Evolutionary conservation across 2,797 vertebrate genomes (phyloP).

Genomic region (Lindbergichthys nudifrons): DNA sequence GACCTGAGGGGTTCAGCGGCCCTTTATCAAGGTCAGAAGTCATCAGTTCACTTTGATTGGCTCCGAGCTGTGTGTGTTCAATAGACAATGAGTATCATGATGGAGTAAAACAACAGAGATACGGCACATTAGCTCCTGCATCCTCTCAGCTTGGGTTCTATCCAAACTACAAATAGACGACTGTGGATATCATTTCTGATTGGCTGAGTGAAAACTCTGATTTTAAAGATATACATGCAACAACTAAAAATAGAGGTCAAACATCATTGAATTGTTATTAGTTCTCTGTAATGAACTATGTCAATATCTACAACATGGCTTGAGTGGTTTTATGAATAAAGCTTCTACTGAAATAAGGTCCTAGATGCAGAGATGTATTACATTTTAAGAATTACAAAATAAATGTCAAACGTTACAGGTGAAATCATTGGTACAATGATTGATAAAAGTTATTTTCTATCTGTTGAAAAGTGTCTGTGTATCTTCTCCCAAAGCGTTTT

Average conservation of each 20-base stretch:
- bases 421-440: too few relatives aligned
- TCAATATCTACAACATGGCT: too few relatives aligned
- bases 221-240: too few relatives aligned
- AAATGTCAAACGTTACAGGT: too few relatives aligned
- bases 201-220: not conserved
- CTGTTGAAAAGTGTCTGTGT: too few relatives aligned
- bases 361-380: too few relatives aligned
- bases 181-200: not conserved
- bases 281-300: not conserved
- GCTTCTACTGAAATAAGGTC: too few relatives aligned
- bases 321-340: too few relatives aligned
- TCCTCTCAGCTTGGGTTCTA: not conserved
- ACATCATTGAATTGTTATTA: not conserved
- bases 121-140: not conserved
- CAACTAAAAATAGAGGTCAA: not conserved
- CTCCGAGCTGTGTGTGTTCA: constrained; percentile 58
- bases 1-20: constrained; percentile 78
- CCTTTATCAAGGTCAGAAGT: constrained; percentile 86
- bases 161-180: not conserved
- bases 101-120: constrained; percentile 28
- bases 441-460: too few relatives aligned
- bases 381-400: too few relatives aligned
- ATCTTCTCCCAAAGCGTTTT: too few relatives aligned
- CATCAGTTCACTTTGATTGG: constrained; percentile 77
- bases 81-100: constrained; percentile 64